phyloP scores from a whole-genome alignment of 1,140 invertebrate genomes.

The Drosophila hydei region DNA sequence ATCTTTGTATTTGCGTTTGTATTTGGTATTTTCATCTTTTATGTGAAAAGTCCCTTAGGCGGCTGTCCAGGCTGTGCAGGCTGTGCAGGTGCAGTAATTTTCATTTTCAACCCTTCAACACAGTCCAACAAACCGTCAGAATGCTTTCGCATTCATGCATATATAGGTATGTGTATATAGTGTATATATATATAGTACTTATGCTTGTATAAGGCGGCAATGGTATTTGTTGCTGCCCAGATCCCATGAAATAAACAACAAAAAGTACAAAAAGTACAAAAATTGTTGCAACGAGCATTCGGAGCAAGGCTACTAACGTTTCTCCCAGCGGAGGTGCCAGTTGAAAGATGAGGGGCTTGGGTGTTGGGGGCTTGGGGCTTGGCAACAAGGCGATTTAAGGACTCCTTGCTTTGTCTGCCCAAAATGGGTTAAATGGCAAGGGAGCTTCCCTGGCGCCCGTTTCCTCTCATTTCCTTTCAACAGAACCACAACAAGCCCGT shows the following conservation, averaged over 20 bases:
- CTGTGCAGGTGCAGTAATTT: constrained; percentile 55
- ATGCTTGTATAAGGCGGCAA: constrained; percentile 16
- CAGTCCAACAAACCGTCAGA: constrained; percentile 32
- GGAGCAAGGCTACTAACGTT: constrained; percentile 48
- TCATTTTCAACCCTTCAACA: constrained; percentile 64
- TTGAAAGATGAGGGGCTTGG: background rate
- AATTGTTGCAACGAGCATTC: constrained; percentile 66
- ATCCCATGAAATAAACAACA: constrained; percentile 51
- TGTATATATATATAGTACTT: constrained; percentile 12
- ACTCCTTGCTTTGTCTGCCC: constrained; percentile 47
- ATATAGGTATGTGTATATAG: constrained; percentile 12
- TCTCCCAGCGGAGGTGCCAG: constrained; percentile 24
- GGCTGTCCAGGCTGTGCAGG: constrained; percentile 30
- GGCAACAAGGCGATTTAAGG: constrained; percentile 38
- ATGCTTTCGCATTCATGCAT: constrained; percentile 19
- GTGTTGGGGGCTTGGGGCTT: constrained; percentile 1
- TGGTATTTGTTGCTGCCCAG: constrained; percentile 44
- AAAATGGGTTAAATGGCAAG: constrained; percentile 59
- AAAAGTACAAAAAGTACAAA: constrained; percentile 42
- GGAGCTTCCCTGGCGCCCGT: constrained; percentile 34
- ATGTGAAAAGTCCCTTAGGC: constrained; percentile 41
- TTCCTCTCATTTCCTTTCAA: constrained; percentile 48
- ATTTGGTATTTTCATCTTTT: constrained; percentile 32
- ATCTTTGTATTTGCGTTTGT: constrained; percentile 21
- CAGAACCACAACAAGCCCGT: constrained; percentile 39